Percentiles rank a stretch among this genome's conserved stretches.
Evolutionary conservation across 2,113 vertebrate genomes (phyloP).

Genomic region (Alces alces): DNA sequence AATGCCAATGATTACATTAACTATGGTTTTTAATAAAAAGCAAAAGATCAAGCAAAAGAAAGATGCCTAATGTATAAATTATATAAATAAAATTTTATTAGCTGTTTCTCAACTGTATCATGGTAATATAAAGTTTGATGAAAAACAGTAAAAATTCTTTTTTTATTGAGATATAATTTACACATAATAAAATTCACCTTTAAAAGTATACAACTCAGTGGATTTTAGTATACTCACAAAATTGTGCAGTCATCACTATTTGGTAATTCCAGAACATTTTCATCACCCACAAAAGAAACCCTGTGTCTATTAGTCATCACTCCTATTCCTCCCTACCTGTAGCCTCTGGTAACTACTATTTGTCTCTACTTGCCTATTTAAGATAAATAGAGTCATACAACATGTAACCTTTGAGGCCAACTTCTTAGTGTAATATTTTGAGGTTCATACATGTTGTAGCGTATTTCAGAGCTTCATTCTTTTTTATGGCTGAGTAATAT

Average conservation of each 20-base stretch:
- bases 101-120: neutral
- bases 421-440: neutral
- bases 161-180: neutral
- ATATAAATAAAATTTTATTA: conserved; percentile 15
- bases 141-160: neutral
- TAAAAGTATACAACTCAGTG: neutral
- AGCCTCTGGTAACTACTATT: neutral
- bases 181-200: neutral
- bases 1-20: neutral
- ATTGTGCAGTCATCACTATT: neutral
- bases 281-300: neutral
- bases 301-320: neutral
- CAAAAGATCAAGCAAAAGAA: neutral
- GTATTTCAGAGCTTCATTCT: neutral
- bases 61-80: neutral
- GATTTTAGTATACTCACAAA: neutral
- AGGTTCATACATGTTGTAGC: neutral
- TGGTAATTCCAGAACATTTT: neutral
- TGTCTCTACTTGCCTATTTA: neutral
- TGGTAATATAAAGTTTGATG: neutral
- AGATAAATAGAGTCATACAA: neutral
- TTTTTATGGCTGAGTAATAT: neutral
- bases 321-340: neutral
- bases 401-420: neutral
- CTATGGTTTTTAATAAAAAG: neutral